These are phyloP conservation scores for Lasius fuliginosus DNA, from an alignment of 2,888 invertebrate genomes.

Conservation along the genomic window DNA sequence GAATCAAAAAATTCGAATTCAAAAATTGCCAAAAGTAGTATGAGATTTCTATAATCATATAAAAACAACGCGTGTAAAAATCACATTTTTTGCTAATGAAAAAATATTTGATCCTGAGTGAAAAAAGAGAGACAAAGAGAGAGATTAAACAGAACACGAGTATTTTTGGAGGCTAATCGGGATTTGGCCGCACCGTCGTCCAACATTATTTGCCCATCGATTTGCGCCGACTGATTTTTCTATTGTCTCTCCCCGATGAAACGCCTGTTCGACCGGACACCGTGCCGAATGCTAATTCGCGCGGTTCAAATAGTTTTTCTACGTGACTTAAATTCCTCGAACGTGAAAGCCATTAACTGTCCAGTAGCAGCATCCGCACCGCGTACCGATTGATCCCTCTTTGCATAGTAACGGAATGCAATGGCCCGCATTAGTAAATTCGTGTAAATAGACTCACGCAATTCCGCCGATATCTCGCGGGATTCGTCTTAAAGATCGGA, in stretches of 20 bases:
- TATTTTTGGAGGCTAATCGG: conserved; percentile 66
- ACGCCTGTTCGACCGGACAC: conserved; percentile 73
- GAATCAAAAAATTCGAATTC: neutral
- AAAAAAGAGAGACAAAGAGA: neutral
- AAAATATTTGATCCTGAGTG: conserved; percentile 20
- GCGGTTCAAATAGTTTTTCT: conserved; percentile 82
- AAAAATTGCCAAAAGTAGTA: neutral
- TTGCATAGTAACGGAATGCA: conserved; percentile 55
- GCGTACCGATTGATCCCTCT: conserved; percentile 70
- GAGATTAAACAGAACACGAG: conserved; percentile 28
- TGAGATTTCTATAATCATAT: neutral
- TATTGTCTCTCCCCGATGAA: conserved; percentile 75
- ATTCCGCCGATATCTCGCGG: neutral
- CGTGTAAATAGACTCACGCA: conserved; percentile 18
- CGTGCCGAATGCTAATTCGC: conserved; percentile 80
- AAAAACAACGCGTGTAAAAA: neutral
- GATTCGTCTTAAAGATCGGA: conserved; percentile 36
- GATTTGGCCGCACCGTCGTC: conserved; percentile 63
- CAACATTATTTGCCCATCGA: conserved; percentile 80
- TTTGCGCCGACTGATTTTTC: conserved; percentile 78
- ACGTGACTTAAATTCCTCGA: conserved; percentile 84
- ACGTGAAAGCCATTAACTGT: conserved; percentile 73
- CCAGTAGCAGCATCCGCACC: conserved; percentile 52
- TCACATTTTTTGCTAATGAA: conserved; percentile 13
- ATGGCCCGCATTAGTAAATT: conserved; percentile 37